Percentiles rank a stretch among this genome's conserved stretches.
phyloP scores from a whole-genome alignment of 2,113 vertebrate species.

The Tauraco erythrolophus region DNA sequence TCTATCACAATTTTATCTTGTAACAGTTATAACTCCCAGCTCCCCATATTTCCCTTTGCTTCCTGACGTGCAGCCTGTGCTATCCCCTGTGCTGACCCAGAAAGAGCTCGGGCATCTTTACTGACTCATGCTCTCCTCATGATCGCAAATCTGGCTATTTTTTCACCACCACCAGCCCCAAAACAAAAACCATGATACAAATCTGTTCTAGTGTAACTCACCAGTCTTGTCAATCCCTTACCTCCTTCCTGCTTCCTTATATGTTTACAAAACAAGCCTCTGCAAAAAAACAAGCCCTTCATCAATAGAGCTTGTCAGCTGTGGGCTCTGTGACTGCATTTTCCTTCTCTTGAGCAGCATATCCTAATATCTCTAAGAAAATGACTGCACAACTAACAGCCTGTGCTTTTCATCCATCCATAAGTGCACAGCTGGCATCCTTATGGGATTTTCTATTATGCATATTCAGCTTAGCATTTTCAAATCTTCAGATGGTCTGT shows the following conservation, averaged over 20 bases:
- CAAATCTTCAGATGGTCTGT: neutral
- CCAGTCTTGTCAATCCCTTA: neutral
- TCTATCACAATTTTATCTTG: neutral
- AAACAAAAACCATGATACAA: neutral
- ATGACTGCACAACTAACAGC: conserved; percentile 13
- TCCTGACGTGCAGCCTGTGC: neutral
- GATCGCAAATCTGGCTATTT: neutral
- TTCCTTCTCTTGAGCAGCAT: conserved; percentile 9
- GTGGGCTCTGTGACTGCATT: neutral
- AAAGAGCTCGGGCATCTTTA: neutral
- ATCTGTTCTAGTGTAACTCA: neutral
- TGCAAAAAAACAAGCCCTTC: neutral
- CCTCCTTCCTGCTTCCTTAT: neutral
- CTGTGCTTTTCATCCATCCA: conserved; percentile 28
- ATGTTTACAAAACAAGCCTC: neutral
- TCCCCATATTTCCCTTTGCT: neutral
- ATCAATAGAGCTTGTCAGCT: conserved; percentile 28
- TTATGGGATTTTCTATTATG: conserved; percentile 17
- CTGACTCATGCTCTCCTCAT: neutral
- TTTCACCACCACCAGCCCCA: neutral
- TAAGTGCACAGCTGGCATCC: conserved; percentile 35
- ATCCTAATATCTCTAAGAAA: conserved; percentile 31
- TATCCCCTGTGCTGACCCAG: neutral
- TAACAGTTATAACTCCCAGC: neutral
- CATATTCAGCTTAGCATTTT: conserved; percentile 2